Evolutionary conservation across 2,113 vertebrate species (phyloP).

Genomic region (Sialia sialis): DNA sequence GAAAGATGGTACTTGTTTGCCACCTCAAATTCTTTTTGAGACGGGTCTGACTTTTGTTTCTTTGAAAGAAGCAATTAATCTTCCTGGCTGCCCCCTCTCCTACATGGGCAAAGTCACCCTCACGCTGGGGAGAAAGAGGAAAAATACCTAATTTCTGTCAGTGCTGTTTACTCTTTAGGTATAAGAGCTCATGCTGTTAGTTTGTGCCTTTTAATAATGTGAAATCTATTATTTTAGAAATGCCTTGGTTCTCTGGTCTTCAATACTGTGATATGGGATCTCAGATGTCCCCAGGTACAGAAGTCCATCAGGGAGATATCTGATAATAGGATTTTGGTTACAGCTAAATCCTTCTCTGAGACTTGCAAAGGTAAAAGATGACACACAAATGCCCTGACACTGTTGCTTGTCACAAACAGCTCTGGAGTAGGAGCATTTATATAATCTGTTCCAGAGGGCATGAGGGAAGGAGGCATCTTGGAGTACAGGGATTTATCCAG

Average conservation of each 20-base stretch:
- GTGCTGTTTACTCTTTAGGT: background rate
- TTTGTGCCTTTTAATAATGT: background rate
- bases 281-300: background rate
- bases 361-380: constrained; percentile 29
- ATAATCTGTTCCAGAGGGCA: background rate
- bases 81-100: background rate
- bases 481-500: background rate
- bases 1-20: background rate
- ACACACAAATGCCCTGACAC: background rate
- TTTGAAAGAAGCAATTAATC: background rate
- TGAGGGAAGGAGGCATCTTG: background rate
- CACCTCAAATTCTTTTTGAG: background rate
- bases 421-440: background rate
- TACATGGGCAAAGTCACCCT: background rate
- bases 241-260: background rate
- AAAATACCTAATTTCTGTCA: background rate
- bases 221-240: background rate
- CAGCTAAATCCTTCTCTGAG: background rate
- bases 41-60: background rate
- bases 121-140: rapidly evolving
- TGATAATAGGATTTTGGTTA: constrained; percentile 27
- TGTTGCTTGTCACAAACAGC: constrained; percentile 8
- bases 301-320: background rate
- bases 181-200: background rate
- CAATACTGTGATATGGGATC: rapidly evolving